These are phyloP conservation scores for Syngnathus typhle DNA, from an alignment of 2,113 vertebrate genomes.

Conservation along the genomic window DNA sequence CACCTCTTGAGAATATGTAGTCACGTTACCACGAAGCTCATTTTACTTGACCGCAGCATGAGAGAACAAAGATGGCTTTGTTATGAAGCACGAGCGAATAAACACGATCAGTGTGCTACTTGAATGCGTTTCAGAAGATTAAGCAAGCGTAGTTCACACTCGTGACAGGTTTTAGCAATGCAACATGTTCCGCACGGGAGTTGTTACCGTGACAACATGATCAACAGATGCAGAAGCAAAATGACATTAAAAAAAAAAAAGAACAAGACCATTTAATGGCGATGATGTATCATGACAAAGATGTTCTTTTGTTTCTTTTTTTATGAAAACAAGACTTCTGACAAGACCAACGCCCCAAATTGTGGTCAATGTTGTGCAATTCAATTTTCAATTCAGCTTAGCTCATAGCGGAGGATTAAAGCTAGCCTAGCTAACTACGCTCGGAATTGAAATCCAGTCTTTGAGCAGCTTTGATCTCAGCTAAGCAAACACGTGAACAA, in stretches of 20 bases:
- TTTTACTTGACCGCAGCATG: constrained; percentile 7
- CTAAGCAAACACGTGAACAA: background rate
- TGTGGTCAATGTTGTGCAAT: background rate
- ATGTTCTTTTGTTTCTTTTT: background rate
- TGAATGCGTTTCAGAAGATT: constrained; percentile 14
- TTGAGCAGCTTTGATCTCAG: background rate
- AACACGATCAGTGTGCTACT: constrained; percentile 11
- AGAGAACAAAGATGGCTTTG: background rate
- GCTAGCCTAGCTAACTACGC: background rate
- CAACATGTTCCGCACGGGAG: constrained; percentile 24
- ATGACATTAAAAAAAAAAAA: constrained; percentile 32
- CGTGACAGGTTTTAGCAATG: constrained; percentile 18
- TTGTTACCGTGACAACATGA: constrained; percentile 22
- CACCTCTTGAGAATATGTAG: constrained; percentile 18
- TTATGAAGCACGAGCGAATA: constrained; percentile 9
- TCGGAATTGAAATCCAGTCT: background rate
- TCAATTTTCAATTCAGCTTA: background rate
- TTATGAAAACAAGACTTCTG: background rate
- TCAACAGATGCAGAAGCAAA: constrained; percentile 41
- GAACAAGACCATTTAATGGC: constrained; percentile 1
- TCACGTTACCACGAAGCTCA: constrained; percentile 20
- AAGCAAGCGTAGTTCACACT: constrained; percentile 13
- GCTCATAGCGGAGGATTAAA: too few relatives aligned
- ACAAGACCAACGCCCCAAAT: background rate
- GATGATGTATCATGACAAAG: constrained; percentile 18